These are phyloP conservation scores for Delphinapterus leucas DNA, from an alignment of 2,113 vertebrate genomes.

Conservation along the genomic window DNA sequence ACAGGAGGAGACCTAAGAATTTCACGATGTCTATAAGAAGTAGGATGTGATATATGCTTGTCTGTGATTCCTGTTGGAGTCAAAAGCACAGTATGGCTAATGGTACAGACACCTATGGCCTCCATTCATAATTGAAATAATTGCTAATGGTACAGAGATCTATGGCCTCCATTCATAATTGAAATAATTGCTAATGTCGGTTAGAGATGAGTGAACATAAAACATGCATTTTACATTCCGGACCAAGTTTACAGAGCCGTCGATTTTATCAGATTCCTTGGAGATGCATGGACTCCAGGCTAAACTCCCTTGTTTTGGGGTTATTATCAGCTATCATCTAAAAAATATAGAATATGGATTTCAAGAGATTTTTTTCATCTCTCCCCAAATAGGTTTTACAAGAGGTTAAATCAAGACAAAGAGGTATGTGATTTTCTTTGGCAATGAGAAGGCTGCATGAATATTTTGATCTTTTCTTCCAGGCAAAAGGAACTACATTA, in stretches of 20 bases:
- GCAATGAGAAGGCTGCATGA: neutral
- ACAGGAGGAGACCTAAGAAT: neutral
- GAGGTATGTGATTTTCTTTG: neutral
- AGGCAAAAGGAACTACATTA: neutral
- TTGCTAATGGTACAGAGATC: accelerated
- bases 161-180: accelerated
- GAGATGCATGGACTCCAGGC: accelerated
- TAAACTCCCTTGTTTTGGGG: neutral
- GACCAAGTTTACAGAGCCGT: neutral
- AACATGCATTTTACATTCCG: neutral
- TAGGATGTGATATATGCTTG: neutral
- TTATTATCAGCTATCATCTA: neutral
- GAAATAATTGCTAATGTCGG: neutral
- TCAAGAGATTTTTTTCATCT: neutral
- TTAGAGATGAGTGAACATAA: neutral
- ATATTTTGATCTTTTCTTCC: neutral
- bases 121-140: neutral
- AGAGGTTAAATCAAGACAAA: neutral
- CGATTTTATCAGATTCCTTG: neutral
- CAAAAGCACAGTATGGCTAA: neutral
- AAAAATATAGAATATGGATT: neutral
- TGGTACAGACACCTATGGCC: accelerated
- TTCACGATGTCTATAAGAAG: neutral
- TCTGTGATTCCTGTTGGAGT: neutral
- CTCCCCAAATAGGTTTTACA: neutral